Evolutionary conservation across 2,797 vertebrate species (phyloP), one percentile per base, ranked within the genome.

Genomic region (Myiothlypis chrysogaster): DNA sequence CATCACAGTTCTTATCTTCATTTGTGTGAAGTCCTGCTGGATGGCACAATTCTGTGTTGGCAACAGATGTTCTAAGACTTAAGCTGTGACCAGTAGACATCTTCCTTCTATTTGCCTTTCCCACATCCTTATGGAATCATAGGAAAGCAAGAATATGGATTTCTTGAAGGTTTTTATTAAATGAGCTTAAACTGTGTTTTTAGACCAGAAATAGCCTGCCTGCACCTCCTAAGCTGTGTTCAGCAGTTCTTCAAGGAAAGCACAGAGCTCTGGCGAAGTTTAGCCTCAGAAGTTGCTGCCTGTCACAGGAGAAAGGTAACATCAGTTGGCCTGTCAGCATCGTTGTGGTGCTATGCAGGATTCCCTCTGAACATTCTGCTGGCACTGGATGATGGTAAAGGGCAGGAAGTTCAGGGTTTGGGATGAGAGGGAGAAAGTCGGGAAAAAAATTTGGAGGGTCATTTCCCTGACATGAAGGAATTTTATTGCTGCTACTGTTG

Each of bases 341-440:
- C 1, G 0, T 55, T 0, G 2, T 59, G 56, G 39, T 2, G 8
- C 39, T 35, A 0, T 46, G 23, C 30, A 43, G 9, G 41, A n/a
- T 63, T 63, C 27, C 52, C 23, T 25, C 43, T 56, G 37, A 83
- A 47, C 32, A 22, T 28, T 47, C 39, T 63, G 52, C 41, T 73
- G 47, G 8, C 37, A 24, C 20, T 53, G 28, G 14, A 25, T 47
- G 17, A 52, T 20, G 6, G 11, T 55, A 34, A 55, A 47, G 17
- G 24, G 5, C 46, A 39, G 10, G 12, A 43, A 4, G 2, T 15
- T 43, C 28, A 24, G 52, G 4, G 3, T 19, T 39, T 63, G 56
- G 10, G 6, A 5, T 35, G 19, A 46, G 32, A 39, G 19, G 17
- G 23, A 63, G 7, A 28, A 65, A 24, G 7, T 49, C 5, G 49